A percentile compares a stretch with the other conserved stretches of the same genome.
These are phyloP conservation scores for Hypanus sabinus DNA, from an alignment of 2,113 vertebrate genomes.

Conservation along the genomic window DNA sequence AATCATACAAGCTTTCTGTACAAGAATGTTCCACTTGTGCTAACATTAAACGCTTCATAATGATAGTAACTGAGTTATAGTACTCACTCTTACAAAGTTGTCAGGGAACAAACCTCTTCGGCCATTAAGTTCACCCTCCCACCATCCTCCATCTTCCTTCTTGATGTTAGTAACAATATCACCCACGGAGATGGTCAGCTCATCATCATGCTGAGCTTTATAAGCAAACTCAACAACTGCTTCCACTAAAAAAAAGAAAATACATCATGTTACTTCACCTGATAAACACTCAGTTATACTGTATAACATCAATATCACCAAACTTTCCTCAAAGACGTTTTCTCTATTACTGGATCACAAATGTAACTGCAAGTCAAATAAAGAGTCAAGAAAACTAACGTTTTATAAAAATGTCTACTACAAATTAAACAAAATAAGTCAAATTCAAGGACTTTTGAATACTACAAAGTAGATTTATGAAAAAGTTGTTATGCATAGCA, in stretches of 20 bases:
- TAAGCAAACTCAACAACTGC: slow-evolving; percentile 98
- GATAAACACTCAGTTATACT: neutral
- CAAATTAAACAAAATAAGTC: neutral
- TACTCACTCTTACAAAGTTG: slow-evolving; percentile 98
- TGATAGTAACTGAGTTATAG: neutral
- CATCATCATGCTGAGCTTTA: slow-evolving; percentile 94
- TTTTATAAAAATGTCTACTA: neutral
- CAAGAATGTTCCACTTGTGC: neutral
- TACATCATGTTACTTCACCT: neutral
- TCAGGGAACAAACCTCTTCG: slow-evolving; percentile 96
- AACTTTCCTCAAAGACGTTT: neutral
- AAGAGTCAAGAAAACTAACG: neutral
- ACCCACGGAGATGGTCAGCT: slow-evolving; percentile 92
- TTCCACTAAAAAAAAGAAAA: slow-evolving; percentile 68
- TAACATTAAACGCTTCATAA: neutral
- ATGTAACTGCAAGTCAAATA: neutral
- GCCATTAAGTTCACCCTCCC: slow-evolving; percentile 94
- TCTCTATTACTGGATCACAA: neutral
- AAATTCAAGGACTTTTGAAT: neutral
- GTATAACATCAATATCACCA: neutral
- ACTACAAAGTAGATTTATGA: neutral
- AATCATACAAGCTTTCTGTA: no score
- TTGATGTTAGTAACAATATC: slow-evolving; percentile 94
- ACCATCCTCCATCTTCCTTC: slow-evolving; percentile 95
- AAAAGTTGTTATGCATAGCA: neutral